Evolutionary conservation across 2,888 invertebrate species (phyloP).

Genomic region (Elegia similella): DNA sequence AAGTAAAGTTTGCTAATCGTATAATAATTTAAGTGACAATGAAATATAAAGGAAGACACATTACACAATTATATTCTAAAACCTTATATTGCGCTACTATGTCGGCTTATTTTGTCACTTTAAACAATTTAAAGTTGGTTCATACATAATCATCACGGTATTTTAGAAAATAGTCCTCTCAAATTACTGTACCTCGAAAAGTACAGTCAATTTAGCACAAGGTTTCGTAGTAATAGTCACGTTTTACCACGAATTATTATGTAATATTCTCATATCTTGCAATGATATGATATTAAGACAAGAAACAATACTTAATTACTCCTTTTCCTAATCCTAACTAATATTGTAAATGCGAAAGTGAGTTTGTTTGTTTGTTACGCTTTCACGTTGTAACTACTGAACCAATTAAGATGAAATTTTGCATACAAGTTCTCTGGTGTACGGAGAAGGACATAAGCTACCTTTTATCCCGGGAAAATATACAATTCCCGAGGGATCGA

Average conservation of each 20-base stretch:
- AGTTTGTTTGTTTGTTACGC: too few relatives aligned
- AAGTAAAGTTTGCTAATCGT: too few relatives aligned
- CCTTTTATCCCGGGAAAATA: too few relatives aligned
- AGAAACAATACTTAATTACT: too few relatives aligned
- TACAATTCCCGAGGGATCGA: too few relatives aligned
- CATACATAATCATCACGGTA: constrained; percentile 7
- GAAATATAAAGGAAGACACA: background rate
- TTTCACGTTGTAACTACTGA: too few relatives aligned
- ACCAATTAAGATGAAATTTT: too few relatives aligned
- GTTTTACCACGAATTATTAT: background rate
- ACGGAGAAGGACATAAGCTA: too few relatives aligned
- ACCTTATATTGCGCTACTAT: background rate
- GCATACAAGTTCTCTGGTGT: too few relatives aligned
- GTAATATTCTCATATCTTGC: background rate
- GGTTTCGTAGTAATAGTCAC: constrained; percentile 8
- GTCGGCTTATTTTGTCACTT: background rate
- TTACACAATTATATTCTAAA: background rate
- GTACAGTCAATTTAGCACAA: constrained; percentile 6
- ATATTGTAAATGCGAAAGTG: too few relatives aligned
- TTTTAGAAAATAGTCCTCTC: constrained; percentile 5
- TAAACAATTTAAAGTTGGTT: background rate
- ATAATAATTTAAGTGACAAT: background rate
- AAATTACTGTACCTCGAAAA: background rate
- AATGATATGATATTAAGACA: background rate
- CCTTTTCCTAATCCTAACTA: too few relatives aligned